Base-by-base conservation (phyloP, 2,888 invertebrate species). In the Argyresthia albistria region DNA sequence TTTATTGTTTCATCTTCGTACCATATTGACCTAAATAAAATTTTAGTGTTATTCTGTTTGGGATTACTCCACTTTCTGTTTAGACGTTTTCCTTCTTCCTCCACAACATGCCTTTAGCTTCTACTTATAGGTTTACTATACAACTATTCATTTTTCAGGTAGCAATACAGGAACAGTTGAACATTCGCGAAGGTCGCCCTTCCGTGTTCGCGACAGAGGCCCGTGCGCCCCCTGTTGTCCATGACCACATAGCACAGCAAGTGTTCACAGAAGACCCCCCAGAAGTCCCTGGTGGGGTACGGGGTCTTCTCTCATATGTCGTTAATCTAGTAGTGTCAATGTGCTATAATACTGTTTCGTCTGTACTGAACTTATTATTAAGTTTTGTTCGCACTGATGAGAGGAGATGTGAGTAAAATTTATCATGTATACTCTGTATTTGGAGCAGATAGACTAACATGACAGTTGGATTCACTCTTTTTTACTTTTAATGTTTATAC, bases 81-180 rank as follows among this genome's bases (percentile, higher is more conserved):
- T 6, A 25, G 25, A 25, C 25, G 6, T 6, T 25, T 39, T 8
- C 3, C 10, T 39, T 39, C n/a, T 39, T 39, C 39, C 39, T 11
- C 8, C 3, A 39, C 4, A 6, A 39, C 8, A 39, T 11, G 39
- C n/a, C 9, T 8, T 6, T n/a, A 39, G 39, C 39, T 39, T 39
- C n/a, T 39, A 39, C 39, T 39, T 39, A 6, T 39, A 9, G n/a
- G 39, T n/a, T 39, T 11, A 39, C 8, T 39, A 11, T 3, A 39
- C n/a, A 39, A 39, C 9, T 39, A 39, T n/a, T 39, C n/a, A n/a
- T 39, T 15, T 47, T 47, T 50, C 62, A 88, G 88, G 90, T 93
- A 53, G 93, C 96, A 46, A 95, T 96, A 55, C 94, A 97, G 80
- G 96, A 97, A 76, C 97, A 97, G 70, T 89, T 98, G 61, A 97